A percentile compares a stretch with the other conserved stretches of the same genome.
phyloP scores from a whole-genome alignment of 2,113 vertebrate species.

The Ceratotherium simum region DNA sequence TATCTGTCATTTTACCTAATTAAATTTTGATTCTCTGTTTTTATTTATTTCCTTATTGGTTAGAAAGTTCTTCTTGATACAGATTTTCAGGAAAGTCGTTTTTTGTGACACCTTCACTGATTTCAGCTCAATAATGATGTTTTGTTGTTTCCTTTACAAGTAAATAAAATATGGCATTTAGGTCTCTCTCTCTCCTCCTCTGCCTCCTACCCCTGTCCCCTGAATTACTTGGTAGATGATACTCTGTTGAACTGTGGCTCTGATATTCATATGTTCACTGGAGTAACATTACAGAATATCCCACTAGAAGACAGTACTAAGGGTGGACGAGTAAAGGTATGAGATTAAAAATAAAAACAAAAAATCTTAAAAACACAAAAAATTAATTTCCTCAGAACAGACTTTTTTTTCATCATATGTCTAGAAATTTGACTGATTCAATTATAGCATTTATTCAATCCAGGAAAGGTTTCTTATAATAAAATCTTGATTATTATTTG shows the following conservation, averaged over 20 bases:
- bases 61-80: background rate
- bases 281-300: background rate
- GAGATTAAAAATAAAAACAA: background rate
- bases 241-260: background rate
- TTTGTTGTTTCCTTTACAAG: background rate
- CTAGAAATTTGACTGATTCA: background rate
- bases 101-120: background rate
- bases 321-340: background rate
- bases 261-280: background rate
- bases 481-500: background rate
- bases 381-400: background rate
- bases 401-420: too few relatives aligned
- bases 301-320: background rate
- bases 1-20: background rate
- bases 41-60: background rate
- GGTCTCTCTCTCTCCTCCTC: background rate
- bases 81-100: background rate
- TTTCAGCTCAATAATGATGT: background rate
- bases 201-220: background rate
- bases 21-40: background rate
- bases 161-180: background rate
- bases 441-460: background rate
- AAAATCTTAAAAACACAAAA: background rate
- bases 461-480: background rate
- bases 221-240: background rate